phyloP scores from a whole-genome alignment of 2,797 vertebrate genomes.

The Hippopotamyrus pictus region DNA sequence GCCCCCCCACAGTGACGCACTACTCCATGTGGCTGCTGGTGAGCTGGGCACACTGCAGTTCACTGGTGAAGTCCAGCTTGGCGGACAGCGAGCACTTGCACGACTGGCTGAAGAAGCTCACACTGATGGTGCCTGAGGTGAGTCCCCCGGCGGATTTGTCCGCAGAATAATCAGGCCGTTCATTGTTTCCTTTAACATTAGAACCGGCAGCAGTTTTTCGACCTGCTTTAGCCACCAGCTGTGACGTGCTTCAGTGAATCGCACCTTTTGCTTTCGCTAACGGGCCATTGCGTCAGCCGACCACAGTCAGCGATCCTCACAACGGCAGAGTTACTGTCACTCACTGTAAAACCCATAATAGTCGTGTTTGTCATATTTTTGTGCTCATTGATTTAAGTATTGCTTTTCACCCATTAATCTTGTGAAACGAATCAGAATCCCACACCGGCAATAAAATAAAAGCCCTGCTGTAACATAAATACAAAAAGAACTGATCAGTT shows the following conservation, averaged over 20 bases:
- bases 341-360: background rate
- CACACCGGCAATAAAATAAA: background rate
- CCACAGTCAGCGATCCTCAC: background rate
- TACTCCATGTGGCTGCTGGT: slow-evolving; percentile 99
- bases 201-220: background rate
- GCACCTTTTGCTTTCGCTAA: background rate
- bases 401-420: background rate
- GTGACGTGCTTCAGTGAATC: background rate
- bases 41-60: slow-evolving; percentile 97
- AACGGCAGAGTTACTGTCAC: background rate
- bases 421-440: background rate
- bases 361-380: background rate
- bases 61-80: slow-evolving; percentile 90
- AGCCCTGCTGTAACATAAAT: background rate
- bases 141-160: slow-evolving; percentile 16
- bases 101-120: slow-evolving; percentile 95
- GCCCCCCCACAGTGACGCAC: slow-evolving; percentile 75
- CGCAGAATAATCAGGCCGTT: background rate
- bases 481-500: background rate
- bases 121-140: slow-evolving; percentile 95
- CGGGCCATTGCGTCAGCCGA: background rate
- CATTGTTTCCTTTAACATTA: background rate
- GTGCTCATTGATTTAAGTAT: background rate
- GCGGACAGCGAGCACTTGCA: slow-evolving; percentile 94
- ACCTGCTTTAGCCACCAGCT: background rate